Evolutionary conservation across 2,797 vertebrate genomes (phyloP).

Genomic region (Paguma larvata): DNA sequence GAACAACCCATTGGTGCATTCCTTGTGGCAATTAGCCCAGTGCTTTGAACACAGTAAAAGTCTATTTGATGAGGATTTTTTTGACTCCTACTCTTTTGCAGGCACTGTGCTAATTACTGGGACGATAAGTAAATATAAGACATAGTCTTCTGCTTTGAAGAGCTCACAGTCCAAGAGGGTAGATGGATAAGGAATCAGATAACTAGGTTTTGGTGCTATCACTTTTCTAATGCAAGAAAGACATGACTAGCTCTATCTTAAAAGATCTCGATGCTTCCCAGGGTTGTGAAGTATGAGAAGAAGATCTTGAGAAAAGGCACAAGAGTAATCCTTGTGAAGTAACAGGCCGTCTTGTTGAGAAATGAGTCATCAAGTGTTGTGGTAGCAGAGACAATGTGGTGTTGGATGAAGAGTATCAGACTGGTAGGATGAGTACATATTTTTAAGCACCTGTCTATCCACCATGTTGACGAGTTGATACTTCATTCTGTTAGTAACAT

Average conservation of each 20-base stretch:
- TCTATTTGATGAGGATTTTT: background rate
- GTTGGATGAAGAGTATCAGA: background rate
- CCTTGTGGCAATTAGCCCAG: background rate
- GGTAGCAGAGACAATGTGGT: background rate
- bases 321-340: background rate
- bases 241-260: background rate
- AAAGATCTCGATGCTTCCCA: background rate
- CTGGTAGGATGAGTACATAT: background rate
- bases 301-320: constrained; percentile 28
- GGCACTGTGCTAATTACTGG: background rate
- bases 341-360: background rate
- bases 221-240: background rate
- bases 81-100: background rate
- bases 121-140: background rate
- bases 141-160: background rate
- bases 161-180: background rate
- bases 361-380: background rate
- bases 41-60: background rate
- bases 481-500: background rate
- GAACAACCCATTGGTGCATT: background rate
- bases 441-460: background rate
- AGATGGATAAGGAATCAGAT: background rate
- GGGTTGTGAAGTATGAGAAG: background rate
- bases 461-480: background rate
- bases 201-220: background rate